Evolutionary conservation across 2,113 vertebrate species (phyloP).

Genomic region (Garra rufa): DNA sequence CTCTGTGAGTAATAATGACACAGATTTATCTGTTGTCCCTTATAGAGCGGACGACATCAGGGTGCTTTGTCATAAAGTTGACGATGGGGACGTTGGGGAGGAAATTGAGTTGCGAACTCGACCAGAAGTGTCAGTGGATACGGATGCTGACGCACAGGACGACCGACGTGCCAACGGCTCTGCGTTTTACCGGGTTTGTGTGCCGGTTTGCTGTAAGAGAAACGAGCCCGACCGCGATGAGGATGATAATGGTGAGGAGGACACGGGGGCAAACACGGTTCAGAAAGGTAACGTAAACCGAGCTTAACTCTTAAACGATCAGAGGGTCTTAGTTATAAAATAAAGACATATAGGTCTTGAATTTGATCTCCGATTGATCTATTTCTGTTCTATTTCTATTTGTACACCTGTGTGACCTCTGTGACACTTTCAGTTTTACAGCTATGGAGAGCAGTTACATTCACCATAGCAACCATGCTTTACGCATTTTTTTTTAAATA

Average conservation of each 20-base stretch:
- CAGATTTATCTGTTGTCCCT: constrained; percentile 56
- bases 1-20: constrained; percentile 47
- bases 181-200: neutral
- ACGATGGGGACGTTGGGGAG: constrained; percentile 51
- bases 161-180: neutral
- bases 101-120: neutral
- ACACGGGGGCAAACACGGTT: neutral
- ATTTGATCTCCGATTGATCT: too few relatives aligned
- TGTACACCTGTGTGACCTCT: neutral
- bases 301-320: too few relatives aligned
- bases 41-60: constrained; percentile 58
- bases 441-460: neutral
- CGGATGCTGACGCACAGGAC: neutral
- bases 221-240: neutral
- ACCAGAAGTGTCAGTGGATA: neutral
- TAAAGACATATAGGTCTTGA: neutral
- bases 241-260: neutral
- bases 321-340: neutral
- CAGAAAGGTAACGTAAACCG: constrained; percentile 46
- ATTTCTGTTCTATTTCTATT: neutral
- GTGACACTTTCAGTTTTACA: neutral
- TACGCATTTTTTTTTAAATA: neutral
- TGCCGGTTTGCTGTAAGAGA: neutral
- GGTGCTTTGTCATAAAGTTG: constrained; percentile 67
- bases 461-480: neutral